Percentiles rank a stretch among this genome's conserved stretches.
These are phyloP conservation scores for Spialia ferax DNA, from an alignment of 2,888 invertebrate species.

Conservation along the genomic window DNA sequence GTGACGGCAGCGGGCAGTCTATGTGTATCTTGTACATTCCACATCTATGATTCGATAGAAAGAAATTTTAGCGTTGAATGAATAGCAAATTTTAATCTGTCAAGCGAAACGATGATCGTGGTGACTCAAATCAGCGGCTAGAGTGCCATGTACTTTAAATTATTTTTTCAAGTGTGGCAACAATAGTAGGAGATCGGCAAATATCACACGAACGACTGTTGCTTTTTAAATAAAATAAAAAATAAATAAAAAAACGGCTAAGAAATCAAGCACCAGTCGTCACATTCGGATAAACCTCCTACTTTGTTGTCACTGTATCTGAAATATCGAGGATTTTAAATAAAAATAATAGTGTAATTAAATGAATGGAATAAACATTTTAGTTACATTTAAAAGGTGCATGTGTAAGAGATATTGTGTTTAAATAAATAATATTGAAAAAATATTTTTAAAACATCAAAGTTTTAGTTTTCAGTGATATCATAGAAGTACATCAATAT, in stretches of 20 bases:
- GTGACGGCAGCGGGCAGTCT: too few species aligned
- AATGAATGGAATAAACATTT: neutral
- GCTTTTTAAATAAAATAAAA: slow-evolving; percentile 55
- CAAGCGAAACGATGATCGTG: slow-evolving; percentile 80
- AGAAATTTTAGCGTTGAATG: neutral
- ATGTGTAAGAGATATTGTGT: neutral
- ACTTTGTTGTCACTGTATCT: slow-evolving; percentile 80
- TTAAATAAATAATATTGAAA: neutral
- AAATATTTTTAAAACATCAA: neutral
- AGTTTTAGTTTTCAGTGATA: too few species aligned
- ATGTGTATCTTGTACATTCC: too few species aligned
- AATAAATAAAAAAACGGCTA: slow-evolving; percentile 45
- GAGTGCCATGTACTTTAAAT: slow-evolving; percentile 79
- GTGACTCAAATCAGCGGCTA: slow-evolving; percentile 85
- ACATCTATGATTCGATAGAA: too few species aligned
- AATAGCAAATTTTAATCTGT: slow-evolving; percentile 54
- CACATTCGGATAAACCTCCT: slow-evolving; percentile 75
- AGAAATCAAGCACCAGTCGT: slow-evolving; percentile 72
- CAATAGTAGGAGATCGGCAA: slow-evolving; percentile 72
- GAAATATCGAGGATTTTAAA: slow-evolving; percentile 56
- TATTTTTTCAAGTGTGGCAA: slow-evolving; percentile 72
- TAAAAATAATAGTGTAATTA: slow-evolving; percentile 44
- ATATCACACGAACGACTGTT: slow-evolving; percentile 72
- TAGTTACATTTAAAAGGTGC: slow-evolving; percentile 14
- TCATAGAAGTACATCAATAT: too few species aligned